These are phyloP conservation scores for Apolygus lucorum DNA, from an alignment of 1,140 invertebrate species.

Conservation along the genomic window DNA sequence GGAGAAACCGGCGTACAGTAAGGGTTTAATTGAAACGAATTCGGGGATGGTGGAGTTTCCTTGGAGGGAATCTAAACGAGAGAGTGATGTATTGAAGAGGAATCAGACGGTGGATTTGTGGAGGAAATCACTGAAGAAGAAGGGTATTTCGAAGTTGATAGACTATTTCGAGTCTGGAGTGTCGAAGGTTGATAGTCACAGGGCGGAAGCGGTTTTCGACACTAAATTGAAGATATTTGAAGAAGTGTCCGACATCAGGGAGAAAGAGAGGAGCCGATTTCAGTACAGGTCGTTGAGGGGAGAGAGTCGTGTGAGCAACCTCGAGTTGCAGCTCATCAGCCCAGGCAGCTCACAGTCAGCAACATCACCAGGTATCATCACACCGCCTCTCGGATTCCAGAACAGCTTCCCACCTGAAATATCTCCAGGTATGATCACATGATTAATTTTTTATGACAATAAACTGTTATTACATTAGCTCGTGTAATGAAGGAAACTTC, in stretches of 20 bases:
- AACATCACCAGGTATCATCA: neutral
- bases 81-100: neutral
- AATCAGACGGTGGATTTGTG: neutral
- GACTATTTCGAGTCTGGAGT: conserved; percentile 10
- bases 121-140: neutral
- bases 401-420: neutral
- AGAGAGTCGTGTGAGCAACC: neutral
- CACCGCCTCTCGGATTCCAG: neutral
- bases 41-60: neutral
- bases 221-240: neutral
- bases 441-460: no score
- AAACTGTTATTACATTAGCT: no score
- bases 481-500: no score
- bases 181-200: neutral
- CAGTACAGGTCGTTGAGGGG: no score
- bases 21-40: neutral
- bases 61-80: neutral
- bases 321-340: neutral
- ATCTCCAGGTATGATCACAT: no score
- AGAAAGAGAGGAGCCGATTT: neutral
- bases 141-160: conserved; percentile 8
- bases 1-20: neutral
- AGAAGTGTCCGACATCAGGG: neutral
- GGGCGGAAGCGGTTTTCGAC: neutral
- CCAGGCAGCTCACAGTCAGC: neutral